Conservation (phyloP, 1,140 invertebrate species). For the Drosophila sturtevanti region DNA sequence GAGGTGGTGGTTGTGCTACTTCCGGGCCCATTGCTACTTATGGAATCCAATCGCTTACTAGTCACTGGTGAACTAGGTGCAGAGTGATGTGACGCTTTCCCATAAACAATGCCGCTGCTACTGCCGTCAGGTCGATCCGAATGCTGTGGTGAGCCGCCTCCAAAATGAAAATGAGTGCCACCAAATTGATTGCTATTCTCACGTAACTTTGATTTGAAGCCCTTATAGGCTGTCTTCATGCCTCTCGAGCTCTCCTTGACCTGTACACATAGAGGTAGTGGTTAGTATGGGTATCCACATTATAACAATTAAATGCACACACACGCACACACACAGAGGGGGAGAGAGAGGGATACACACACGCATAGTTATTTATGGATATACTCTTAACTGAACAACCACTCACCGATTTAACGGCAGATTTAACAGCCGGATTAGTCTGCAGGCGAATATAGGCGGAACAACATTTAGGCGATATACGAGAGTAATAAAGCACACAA, state of each 20-base stretch:
- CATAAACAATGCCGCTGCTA: slow-evolving; percentile 67
- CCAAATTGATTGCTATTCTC: slow-evolving; percentile 82
- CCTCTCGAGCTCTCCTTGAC: slow-evolving; percentile 90
- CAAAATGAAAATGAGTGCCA: slow-evolving; percentile 71
- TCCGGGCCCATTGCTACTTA: slow-evolving; percentile 22
- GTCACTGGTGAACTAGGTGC: slow-evolving; percentile 87
- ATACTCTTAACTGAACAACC: slow-evolving; percentile 39
- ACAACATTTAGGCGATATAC: slow-evolving; percentile 5
- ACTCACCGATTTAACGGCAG: slow-evolving; percentile 91
- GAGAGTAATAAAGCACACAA: slow-evolving; percentile 59
- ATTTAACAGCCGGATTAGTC: slow-evolving; percentile 92
- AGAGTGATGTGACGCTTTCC: slow-evolving; percentile 83
- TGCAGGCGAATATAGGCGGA: slow-evolving; percentile 72
- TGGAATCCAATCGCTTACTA: slow-evolving; percentile 70
- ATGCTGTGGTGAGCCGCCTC: slow-evolving; percentile 81
- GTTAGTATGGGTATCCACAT: slow-evolving; percentile 5
- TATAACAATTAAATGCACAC: background rate
- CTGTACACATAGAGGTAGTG: slow-evolving; percentile 75
- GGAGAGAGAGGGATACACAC: too few species aligned
- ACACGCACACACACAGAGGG: background rate
- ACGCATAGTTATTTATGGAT: slow-evolving; percentile 10
- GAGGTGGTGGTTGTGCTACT: background rate
- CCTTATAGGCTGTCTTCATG: slow-evolving; percentile 89
- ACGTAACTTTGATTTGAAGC: slow-evolving; percentile 86
- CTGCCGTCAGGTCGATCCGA: slow-evolving; percentile 80